Conservation (phyloP, 2,797 vertebrate species). For the Urosaurus nigricauda region DNA sequence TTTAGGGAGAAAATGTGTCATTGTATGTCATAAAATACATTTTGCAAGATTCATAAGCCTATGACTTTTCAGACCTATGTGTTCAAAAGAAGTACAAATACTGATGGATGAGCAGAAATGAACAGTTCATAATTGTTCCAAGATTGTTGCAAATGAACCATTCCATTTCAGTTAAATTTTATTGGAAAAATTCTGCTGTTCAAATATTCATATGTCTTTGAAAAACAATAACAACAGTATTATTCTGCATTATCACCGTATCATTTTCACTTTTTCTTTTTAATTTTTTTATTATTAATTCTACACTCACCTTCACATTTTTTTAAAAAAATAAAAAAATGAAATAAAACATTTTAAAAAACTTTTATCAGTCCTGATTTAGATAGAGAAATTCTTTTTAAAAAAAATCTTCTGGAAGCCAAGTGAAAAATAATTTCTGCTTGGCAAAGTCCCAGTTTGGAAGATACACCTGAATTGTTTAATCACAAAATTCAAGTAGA, state of each 20-base stretch:
- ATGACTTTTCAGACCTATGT: neutral
- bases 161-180: neutral
- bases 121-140: neutral
- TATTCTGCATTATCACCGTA: neutral
- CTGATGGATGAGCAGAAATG: neutral
- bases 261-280: neutral
- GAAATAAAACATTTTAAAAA: neutral
- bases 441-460: neutral
- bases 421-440: neutral
- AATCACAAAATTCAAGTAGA: neutral
- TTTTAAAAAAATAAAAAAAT: neutral
- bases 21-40: too few species aligned
- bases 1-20: too few species aligned
- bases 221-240: neutral
- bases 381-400: neutral
- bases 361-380: neutral
- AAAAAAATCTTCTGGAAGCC: neutral
- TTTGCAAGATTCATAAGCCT: neutral
- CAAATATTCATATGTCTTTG: too few species aligned
- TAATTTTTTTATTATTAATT: too few species aligned
- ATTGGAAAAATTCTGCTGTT: neutral
- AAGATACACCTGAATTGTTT: neutral
- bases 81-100: too few species aligned
- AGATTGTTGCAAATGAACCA: neutral
- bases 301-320: neutral